Conservation (phyloP, 2,113 vertebrate genomes). For the Poecile atricapillus region DNA sequence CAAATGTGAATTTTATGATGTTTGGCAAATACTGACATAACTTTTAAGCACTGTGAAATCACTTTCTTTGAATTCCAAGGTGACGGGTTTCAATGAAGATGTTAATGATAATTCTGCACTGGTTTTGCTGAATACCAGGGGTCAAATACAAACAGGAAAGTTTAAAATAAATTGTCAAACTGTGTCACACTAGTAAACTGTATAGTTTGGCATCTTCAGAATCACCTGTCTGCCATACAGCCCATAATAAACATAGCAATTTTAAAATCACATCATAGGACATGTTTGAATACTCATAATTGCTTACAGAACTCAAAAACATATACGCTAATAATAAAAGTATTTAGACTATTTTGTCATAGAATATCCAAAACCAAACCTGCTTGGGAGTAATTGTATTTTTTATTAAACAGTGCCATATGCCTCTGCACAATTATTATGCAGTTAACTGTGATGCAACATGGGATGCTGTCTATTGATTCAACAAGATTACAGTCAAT, state of each 20-base stretch:
- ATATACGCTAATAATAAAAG: constrained; percentile 74
- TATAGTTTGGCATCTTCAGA: constrained; percentile 54
- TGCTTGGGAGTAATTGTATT: constrained; percentile 33
- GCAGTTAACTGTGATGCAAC: constrained; percentile 31
- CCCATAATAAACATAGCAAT: constrained; percentile 41
- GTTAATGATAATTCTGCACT: not conserved
- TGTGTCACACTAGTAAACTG: constrained; percentile 7
- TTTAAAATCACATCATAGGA: constrained; percentile 60
- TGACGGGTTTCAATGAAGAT: not conserved
- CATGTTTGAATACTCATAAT: constrained; percentile 65
- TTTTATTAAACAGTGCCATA: constrained; percentile 63
- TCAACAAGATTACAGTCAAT: constrained; percentile 5
- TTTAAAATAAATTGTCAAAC: not conserved
- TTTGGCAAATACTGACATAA: not conserved
- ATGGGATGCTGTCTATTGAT: not conserved
- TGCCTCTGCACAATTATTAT: constrained; percentile 49
- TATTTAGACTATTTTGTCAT: constrained; percentile 71
- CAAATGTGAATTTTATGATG: not conserved
- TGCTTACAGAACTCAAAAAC: constrained; percentile 71
- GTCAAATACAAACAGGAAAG: not conserved
- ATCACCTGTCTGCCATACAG: constrained; percentile 67
- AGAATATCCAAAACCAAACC: constrained; percentile 50
- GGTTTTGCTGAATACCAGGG: not conserved
- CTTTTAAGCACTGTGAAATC: not conserved
- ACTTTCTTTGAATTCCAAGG: not conserved